Evolutionary conservation across 2,888 invertebrate species (phyloP).

Genomic region (Apamea crenata): DNA sequence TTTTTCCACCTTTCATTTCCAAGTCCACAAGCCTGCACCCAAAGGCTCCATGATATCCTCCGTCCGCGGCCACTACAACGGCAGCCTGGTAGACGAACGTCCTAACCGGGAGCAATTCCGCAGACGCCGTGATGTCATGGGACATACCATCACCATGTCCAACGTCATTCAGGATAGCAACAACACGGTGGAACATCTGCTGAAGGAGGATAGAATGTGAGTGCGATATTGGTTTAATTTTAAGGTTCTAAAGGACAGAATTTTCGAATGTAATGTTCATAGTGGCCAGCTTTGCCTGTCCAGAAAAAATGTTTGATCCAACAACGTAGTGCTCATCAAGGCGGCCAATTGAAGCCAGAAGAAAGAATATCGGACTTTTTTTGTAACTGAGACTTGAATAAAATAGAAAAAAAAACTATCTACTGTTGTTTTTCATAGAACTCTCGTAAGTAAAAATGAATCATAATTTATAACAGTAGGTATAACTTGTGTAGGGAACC

Average conservation of each 20-base stretch:
- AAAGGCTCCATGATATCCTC: conserved; percentile 68
- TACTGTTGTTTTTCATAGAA: background rate
- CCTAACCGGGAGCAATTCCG: conserved; percentile 75
- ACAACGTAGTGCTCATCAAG: background rate
- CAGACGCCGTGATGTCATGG: conserved; percentile 79
- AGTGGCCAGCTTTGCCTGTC: background rate
- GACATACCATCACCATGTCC: conserved; percentile 80
- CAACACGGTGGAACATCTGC: conserved; percentile 75
- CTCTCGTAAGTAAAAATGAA: background rate
- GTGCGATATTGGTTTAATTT: conserved; percentile 43
- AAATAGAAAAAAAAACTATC: background rate
- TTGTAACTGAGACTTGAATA: too few relatives aligned
- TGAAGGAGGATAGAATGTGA: conserved; percentile 80
- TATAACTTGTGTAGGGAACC: conserved; percentile 71
- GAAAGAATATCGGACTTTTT: background rate
- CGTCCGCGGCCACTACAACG: conserved; percentile 77
- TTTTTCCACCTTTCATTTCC: background rate
- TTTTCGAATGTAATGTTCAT: background rate
- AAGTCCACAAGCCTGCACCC: conserved; percentile 79
- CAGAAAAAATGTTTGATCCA: background rate
- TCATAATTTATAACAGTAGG: background rate
- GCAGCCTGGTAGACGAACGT: conserved; percentile 73
- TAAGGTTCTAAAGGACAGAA: background rate
- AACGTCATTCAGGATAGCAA: conserved; percentile 84
- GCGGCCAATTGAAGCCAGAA: background rate